Conservation (phyloP, 2,113 vertebrate genomes). For the Myodes glareolus region DNA sequence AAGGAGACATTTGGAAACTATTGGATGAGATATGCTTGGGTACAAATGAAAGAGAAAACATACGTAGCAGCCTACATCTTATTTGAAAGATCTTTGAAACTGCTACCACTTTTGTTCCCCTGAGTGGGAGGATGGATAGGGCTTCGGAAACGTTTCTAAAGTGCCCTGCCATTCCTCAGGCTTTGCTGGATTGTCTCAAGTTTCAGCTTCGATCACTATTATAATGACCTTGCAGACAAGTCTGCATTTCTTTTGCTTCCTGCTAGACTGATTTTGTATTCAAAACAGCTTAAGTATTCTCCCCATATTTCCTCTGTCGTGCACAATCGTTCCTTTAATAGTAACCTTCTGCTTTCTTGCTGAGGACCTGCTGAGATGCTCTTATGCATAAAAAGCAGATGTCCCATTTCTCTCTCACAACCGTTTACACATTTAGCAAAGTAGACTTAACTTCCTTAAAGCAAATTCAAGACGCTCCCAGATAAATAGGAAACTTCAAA, state of each 20-base stretch:
- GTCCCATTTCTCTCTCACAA: conserved; percentile 26
- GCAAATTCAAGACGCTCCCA: conserved; percentile 40
- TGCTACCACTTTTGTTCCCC: conserved; percentile 1
- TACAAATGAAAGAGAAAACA: conserved; percentile 36
- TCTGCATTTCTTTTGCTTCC: conserved; percentile 51
- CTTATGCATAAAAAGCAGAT: conserved; percentile 61
- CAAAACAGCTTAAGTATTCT: conserved; percentile 65
- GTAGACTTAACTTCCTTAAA: neutral
- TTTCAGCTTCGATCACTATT: neutral
- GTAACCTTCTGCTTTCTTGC: conserved; percentile 59
- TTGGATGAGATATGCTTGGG: neutral
- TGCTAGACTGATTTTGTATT: conserved; percentile 69
- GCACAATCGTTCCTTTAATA: conserved; percentile 66
- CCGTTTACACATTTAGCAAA: conserved; percentile 42
- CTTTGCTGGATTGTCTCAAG: neutral
- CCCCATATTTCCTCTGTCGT: conserved; percentile 59
- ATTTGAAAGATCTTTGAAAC: conserved; percentile 35
- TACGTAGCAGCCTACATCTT: neutral
- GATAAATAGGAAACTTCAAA: neutral
- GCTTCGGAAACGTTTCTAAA: neutral
- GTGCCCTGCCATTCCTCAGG: neutral
- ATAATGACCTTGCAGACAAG: conserved; percentile 48
- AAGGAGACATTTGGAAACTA: neutral
- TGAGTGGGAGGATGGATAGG: neutral
- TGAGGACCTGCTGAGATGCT: conserved; percentile 40